phyloP scores from a whole-genome alignment of 2,888 invertebrate species.

The Scaptomyza reducta region DNA sequence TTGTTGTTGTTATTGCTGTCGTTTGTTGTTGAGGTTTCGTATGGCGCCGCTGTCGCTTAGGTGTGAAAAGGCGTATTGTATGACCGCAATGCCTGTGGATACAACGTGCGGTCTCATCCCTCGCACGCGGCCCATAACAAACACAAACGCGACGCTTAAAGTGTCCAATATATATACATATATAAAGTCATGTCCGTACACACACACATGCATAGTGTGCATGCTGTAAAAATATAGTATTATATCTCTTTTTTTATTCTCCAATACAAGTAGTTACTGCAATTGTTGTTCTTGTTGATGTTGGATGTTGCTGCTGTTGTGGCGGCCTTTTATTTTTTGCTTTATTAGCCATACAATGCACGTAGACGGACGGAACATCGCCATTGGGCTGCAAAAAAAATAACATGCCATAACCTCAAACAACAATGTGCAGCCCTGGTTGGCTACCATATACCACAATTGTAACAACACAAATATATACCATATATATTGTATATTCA shows the following conservation, averaged over 20 bases:
- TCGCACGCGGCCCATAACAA: constrained; percentile 5
- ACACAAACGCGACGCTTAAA: constrained; percentile 44
- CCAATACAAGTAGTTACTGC: constrained; percentile 49
- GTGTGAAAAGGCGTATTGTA: constrained; percentile 70
- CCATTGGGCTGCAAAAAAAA: constrained; percentile 41
- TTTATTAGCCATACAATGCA: constrained; percentile 78
- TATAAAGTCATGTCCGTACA: constrained; percentile 18
- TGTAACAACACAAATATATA: constrained; percentile 2
- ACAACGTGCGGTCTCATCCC: constrained; percentile 33
- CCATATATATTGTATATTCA: constrained; percentile 9
- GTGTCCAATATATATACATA: constrained; percentile 52
- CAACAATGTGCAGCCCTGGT: constrained; percentile 37
- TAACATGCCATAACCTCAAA: constrained; percentile 56
- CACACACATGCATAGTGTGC: constrained; percentile 1
- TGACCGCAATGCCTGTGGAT: constrained; percentile 23
- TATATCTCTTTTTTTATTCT: constrained; percentile 34
- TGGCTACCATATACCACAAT: constrained; percentile 11
- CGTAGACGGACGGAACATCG: constrained; percentile 60
- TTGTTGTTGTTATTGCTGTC: constrained; percentile 22
- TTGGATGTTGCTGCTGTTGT: constrained; percentile 8
- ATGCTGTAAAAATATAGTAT: constrained; percentile 53
- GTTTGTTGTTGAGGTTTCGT: constrained; percentile 27
- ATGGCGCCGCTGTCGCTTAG: constrained; percentile 54
- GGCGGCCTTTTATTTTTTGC: constrained; percentile 50
- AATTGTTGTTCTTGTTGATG: constrained; percentile 14